Conservation (phyloP, 1,140 invertebrate genomes). For the Teleogryllus occipitalis region DNA sequence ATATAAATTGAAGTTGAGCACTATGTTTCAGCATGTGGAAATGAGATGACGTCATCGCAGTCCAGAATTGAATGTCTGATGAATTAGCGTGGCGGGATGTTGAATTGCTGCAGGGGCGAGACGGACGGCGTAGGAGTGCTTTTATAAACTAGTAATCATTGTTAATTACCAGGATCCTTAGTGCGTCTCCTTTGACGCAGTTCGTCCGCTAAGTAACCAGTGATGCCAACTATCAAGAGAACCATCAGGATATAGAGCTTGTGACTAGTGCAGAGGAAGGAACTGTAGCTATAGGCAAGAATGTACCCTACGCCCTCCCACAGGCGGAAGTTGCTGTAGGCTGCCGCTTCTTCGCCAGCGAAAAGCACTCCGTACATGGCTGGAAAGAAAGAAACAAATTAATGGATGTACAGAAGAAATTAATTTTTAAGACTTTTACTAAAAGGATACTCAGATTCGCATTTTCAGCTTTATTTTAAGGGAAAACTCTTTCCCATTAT, state of each 20-base stretch:
- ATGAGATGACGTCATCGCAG: too few relatives aligned
- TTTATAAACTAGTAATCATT: too few relatives aligned
- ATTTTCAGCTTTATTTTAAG: too few relatives aligned
- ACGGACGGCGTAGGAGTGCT: too few relatives aligned
- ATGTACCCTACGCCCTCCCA: slow-evolving; percentile 88
- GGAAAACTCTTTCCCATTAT: too few relatives aligned
- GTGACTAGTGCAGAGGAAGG: slow-evolving; percentile 63
- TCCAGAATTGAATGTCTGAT: too few relatives aligned
- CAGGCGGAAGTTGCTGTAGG: slow-evolving; percentile 86
- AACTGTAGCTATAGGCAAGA: slow-evolving; percentile 68
- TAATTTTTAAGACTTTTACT: not conserved
- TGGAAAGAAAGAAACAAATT: slow-evolving; percentile 36
- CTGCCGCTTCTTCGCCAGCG: slow-evolving; percentile 76
- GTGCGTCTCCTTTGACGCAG: not conserved
- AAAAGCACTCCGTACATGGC: slow-evolving; percentile 83
- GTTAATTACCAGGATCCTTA: not conserved
- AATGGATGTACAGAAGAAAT: not conserved
- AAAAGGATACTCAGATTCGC: too few relatives aligned
- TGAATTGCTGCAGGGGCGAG: too few relatives aligned
- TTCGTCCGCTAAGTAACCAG: slow-evolving; percentile 52
- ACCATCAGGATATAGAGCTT: slow-evolving; percentile 69
- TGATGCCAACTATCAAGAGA: slow-evolving; percentile 62
- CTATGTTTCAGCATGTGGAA: too few relatives aligned
- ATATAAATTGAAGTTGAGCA: too few relatives aligned
- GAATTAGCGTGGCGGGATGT: too few relatives aligned